Evolutionary conservation across 2,888 invertebrate species (phyloP).

Genomic region (Heliconius cydno): DNA sequence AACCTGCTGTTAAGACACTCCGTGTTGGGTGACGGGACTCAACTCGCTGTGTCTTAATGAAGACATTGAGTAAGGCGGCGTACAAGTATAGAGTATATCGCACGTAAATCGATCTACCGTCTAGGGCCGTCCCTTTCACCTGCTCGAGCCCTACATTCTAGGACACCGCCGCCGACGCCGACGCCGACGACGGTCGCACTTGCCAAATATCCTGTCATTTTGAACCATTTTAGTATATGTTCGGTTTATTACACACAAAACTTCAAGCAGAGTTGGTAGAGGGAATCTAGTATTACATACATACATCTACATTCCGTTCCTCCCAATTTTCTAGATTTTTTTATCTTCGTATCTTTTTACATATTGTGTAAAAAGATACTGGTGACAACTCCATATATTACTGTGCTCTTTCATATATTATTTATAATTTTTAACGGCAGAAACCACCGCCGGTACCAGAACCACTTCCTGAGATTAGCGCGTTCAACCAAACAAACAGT

Average conservation of each 20-base stretch:
- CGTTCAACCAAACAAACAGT: background rate
- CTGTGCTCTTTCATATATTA: no score
- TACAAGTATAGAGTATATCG: background rate
- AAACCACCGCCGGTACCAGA: no score
- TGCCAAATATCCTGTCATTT: conserved; percentile 32
- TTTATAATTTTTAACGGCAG: no score
- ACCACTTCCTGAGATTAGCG: background rate
- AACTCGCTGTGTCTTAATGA: background rate
- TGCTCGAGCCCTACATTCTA: conserved; percentile 48
- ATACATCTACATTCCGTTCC: no score
- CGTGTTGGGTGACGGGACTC: background rate
- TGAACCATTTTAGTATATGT: background rate
- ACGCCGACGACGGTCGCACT: conserved; percentile 45
- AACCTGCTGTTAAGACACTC: background rate
- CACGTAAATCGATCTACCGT: conserved; percentile 1
- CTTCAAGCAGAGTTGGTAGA: no score
- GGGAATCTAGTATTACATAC: no score
- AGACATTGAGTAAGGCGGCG: no score
- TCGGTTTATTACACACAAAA: background rate
- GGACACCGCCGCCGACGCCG: conserved; percentile 38
- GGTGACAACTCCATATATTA: no score
- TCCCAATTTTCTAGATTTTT: no score
- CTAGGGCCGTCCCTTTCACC: conserved; percentile 72
- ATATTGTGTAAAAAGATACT: no score
- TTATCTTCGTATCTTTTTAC: no score